Conservation (phyloP, 2,797 vertebrate species). For the Prionace glauca region DNA sequence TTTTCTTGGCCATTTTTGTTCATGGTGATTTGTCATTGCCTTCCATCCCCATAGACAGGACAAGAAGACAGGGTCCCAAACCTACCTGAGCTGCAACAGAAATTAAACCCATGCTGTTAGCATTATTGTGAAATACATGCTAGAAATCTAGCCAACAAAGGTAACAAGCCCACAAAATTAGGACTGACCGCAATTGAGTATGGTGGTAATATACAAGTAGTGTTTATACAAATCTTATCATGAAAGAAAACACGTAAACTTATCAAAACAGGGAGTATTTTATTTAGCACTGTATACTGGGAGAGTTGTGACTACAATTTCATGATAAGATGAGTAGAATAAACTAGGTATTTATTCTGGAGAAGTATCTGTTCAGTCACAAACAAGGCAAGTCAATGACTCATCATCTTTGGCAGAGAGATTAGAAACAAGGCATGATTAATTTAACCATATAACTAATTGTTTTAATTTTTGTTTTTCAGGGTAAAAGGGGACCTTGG, state of each 20-base stretch:
- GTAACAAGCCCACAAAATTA: neutral
- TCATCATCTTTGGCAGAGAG: neutral
- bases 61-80: neutral
- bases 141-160: neutral
- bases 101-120: neutral
- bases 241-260: neutral
- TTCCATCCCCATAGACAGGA: neutral
- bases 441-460: neutral
- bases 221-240: neutral
- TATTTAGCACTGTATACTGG: neutral
- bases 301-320: neutral
- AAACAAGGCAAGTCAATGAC: neutral
- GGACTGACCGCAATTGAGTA: neutral
- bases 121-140: neutral
- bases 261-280: neutral
- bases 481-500: conserved; percentile 77
- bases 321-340: neutral
- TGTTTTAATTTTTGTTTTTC: conserved; percentile 39
- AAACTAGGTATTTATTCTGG: neutral
- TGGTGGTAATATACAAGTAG: neutral
- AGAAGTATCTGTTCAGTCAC: neutral
- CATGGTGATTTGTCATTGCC: neutral
- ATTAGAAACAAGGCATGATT: conserved; percentile 14
- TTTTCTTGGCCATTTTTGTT: neutral
- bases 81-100: neutral